A percentile compares a stretch with the other conserved stretches of the same genome.
Evolutionary conservation across 2,888 invertebrate genomes (phyloP).

Genomic region (Trachelus stipa): DNA sequence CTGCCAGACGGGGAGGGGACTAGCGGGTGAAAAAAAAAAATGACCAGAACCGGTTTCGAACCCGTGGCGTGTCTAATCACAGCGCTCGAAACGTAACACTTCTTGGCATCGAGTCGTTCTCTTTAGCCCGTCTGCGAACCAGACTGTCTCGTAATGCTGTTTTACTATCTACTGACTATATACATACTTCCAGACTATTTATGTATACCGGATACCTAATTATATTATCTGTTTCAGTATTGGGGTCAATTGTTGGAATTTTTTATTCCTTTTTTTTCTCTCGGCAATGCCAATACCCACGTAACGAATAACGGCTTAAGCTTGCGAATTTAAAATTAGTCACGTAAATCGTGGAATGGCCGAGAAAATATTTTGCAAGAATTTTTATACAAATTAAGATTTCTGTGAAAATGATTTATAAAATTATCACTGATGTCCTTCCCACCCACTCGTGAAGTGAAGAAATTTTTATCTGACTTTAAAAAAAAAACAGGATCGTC

Average conservation of each 20-base stretch:
- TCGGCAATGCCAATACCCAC: neutral
- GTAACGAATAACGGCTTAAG: neutral
- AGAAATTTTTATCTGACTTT: neutral
- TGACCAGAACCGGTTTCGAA: constrained; percentile 48
- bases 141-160: neutral
- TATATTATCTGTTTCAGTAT: neutral
- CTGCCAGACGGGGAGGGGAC: neutral
- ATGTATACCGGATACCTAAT: neutral
- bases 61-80: constrained; percentile 56
- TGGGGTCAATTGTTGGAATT: neutral
- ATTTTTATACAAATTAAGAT: neutral
- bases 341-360: neutral
- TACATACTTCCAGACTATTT: neutral
- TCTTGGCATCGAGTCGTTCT: constrained; percentile 11
- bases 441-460: neutral
- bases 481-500: neutral
- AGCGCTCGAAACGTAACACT: constrained; percentile 53
- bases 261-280: neutral
- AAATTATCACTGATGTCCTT: no score
- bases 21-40: constrained; percentile 12
- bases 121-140: neutral
- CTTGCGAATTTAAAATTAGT: neutral
- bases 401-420: neutral
- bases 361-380: neutral
- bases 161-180: neutral